phyloP scores from a whole-genome alignment of 2,888 invertebrate genomes.

The Colletes collaris region DNA sequence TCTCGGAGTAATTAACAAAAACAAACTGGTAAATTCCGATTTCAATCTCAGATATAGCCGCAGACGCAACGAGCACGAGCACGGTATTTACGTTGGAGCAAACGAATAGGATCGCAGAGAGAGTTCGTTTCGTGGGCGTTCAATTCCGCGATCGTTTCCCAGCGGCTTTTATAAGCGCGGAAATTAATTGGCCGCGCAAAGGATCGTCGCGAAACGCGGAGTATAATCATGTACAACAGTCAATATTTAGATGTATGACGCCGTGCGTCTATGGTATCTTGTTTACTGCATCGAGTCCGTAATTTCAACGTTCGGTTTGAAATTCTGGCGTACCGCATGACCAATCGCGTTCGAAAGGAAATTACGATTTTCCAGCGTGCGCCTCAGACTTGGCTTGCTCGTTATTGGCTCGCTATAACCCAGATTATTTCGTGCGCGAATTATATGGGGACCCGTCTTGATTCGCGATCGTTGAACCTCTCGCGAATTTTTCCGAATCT shows the following conservation, averaged over 20 bases:
- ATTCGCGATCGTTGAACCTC: slow-evolving; percentile 34
- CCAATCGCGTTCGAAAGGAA: slow-evolving; percentile 52
- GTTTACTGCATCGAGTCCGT: slow-evolving; percentile 19
- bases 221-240: slow-evolving; percentile 5
- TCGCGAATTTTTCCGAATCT: slow-evolving; percentile 37
- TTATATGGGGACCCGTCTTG: slow-evolving; percentile 34
- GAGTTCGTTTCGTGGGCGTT: slow-evolving; percentile 7
- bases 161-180: slow-evolving; percentile 1
- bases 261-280: neutral
- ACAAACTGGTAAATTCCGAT: no score
- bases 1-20: no score
- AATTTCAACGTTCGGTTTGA: slow-evolving; percentile 46
- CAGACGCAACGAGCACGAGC: no score
- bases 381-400: slow-evolving; percentile 15
- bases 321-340: slow-evolving; percentile 40
- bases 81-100: neutral
- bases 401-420: slow-evolving; percentile 21
- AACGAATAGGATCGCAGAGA: neutral
- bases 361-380: slow-evolving; percentile 50
- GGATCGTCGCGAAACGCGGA: no score
- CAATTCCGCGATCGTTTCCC: neutral
- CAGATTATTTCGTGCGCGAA: slow-evolving; percentile 8
- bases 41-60: no score
- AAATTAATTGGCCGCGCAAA: slow-evolving; percentile 5
- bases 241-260: slow-evolving; percentile 18